Evolutionary conservation across 2,888 invertebrate genomes (phyloP).

Genomic region (Nemoura dubitans): DNA sequence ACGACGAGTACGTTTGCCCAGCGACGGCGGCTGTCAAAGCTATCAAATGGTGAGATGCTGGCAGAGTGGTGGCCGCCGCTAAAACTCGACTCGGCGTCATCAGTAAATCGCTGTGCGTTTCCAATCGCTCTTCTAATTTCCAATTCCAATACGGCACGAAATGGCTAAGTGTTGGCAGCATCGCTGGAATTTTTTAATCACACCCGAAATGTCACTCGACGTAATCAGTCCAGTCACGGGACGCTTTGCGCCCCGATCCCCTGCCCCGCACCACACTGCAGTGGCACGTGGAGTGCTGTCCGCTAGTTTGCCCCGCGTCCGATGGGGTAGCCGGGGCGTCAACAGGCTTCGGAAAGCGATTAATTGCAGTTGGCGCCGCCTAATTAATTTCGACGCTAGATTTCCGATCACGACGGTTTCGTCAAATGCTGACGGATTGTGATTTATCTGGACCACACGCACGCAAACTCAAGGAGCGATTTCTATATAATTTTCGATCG

Average conservation of each 20-base stretch:
- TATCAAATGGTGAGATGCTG: conserved; percentile 42
- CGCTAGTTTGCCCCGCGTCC: not conserved
- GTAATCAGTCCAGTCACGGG: no score
- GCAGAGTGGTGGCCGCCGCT: not conserved
- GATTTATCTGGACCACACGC: conserved; percentile 21
- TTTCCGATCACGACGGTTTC: not conserved
- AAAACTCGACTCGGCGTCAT: conserved; percentile 10
- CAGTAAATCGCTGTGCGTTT: not conserved
- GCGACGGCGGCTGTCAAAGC: conserved; percentile 39
- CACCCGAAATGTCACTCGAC: not conserved
- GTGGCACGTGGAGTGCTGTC: not conserved
- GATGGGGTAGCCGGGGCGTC: not conserved
- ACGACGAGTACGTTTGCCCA: not conserved
- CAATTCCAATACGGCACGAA: conserved; percentile 29
- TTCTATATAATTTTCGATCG: not conserved
- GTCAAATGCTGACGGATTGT: not conserved
- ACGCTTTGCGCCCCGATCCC: no score
- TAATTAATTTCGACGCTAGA: conserved; percentile 22
- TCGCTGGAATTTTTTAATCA: not conserved
- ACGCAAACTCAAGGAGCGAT: not conserved
- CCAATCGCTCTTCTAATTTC: conserved; percentile 18
- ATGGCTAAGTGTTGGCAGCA: conserved; percentile 36
- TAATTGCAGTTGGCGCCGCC: conserved; percentile 23
- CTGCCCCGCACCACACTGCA: not conserved
- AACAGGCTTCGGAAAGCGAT: not conserved